Conservation (phyloP, 2,797 vertebrate species). For the Falco cherrug region DNA sequence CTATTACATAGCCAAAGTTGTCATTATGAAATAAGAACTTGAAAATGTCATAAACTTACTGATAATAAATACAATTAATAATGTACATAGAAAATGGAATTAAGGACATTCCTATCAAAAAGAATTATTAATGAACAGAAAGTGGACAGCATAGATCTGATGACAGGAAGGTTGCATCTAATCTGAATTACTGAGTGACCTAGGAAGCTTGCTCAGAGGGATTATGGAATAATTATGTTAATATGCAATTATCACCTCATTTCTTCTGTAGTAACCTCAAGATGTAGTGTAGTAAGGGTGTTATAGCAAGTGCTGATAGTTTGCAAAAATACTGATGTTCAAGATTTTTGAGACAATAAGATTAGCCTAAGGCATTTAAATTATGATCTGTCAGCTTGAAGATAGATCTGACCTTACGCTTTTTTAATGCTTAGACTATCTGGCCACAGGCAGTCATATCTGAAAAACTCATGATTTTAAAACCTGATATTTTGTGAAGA, state of each 20-base stretch:
- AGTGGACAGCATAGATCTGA: slow-evolving; percentile 81
- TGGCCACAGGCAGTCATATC: slow-evolving; percentile 70
- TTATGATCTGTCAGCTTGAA: slow-evolving; percentile 79
- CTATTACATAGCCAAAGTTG: slow-evolving; percentile 35
- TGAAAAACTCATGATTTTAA: slow-evolving; percentile 62
- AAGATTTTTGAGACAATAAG: slow-evolving; percentile 81
- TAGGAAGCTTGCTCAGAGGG: slow-evolving; percentile 83
- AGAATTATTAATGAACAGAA: slow-evolving; percentile 81
- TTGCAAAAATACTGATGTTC: slow-evolving; percentile 86
- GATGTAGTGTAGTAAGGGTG: slow-evolving; percentile 88
- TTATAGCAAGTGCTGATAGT: slow-evolving; percentile 88
- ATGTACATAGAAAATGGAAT: slow-evolving; percentile 77
- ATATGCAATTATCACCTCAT: slow-evolving; percentile 93
- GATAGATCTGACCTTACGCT: slow-evolving; percentile 78
- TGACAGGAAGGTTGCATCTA: slow-evolving; percentile 79
- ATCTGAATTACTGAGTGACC: slow-evolving; percentile 85
- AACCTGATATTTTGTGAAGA: slow-evolving; percentile 56
- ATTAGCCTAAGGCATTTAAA: slow-evolving; percentile 76
- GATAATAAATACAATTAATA: slow-evolving; percentile 78
- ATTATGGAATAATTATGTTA: slow-evolving; percentile 93
- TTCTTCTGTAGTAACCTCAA: slow-evolving; percentile 89
- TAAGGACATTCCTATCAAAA: slow-evolving; percentile 68
- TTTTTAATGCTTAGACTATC: slow-evolving; percentile 62
- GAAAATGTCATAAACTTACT: slow-evolving; percentile 63
- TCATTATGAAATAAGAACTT: slow-evolving; percentile 61